Conservation (phyloP, 2,113 vertebrate genomes). For the Ctenomys sociabilis region DNA sequence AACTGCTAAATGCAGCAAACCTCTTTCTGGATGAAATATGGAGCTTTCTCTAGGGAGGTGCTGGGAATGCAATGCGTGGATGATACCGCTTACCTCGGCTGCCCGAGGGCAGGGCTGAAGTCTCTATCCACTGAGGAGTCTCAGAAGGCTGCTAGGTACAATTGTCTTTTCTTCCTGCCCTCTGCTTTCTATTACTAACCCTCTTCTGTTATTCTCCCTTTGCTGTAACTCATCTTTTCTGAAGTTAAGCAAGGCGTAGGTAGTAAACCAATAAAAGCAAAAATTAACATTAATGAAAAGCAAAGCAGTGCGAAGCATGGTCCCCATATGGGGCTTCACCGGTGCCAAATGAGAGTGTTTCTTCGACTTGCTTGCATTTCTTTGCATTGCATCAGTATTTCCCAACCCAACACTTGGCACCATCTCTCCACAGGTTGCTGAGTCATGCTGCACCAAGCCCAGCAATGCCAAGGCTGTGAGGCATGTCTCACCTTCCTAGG, state of each 20-base stretch:
- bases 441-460: neutral
- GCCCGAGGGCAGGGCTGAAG: neutral
- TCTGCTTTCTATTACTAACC: neutral
- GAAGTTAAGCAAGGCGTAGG: neutral
- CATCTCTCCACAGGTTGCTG: neutral
- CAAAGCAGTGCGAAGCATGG: neutral
- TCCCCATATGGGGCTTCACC: too few species aligned
- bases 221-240: neutral
- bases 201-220: neutral
- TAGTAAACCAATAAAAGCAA: neutral
- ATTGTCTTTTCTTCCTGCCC: neutral
- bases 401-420: neutral
- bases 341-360: neutral
- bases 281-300: neutral
- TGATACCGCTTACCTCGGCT: neutral
- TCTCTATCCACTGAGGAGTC: neutral
- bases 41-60: constrained; percentile 1
- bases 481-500: too few species aligned
- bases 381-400: neutral
- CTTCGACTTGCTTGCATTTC: neutral
- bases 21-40: neutral
- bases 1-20: constrained; percentile 8
- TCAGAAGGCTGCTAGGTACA: neutral
- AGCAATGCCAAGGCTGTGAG: neutral
- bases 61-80: neutral